A percentile compares a stretch with the other conserved stretches of the same genome.
phyloP scores from a whole-genome alignment of 2,113 vertebrate species.

The Pandion haliaetus region DNA sequence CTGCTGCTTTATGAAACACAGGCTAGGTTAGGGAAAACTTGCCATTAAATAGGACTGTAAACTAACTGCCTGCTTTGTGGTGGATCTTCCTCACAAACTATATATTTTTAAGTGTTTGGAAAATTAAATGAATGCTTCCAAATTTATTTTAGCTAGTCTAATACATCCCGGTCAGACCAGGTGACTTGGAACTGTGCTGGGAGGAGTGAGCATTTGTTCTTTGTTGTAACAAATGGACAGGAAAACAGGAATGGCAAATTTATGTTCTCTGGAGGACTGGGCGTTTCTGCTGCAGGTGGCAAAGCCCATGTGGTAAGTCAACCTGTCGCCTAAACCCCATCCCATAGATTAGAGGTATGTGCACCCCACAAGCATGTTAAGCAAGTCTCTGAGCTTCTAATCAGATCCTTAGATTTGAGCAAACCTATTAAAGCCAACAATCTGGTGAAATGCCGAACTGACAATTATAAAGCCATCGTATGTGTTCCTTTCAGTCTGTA shows the following conservation, averaged over 20 bases:
- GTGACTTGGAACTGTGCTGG: not conserved
- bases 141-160: not conserved
- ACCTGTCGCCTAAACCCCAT: not conserved
- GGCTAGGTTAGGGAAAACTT: not conserved
- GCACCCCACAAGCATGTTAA: not conserved
- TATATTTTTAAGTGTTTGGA: not conserved
- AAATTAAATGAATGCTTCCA: not conserved
- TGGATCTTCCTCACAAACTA: not conserved
- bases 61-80: not conserved
- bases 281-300: not conserved
- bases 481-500: not conserved
- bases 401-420: not conserved
- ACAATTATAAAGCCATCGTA: not conserved
- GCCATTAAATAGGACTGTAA: not conserved
- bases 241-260: not conserved
- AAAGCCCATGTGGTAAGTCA: not conserved
- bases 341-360: fast-evolving
- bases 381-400: not conserved
- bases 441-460: not conserved
- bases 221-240: not conserved
- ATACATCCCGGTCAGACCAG: not conserved
- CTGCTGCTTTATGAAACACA: not conserved
- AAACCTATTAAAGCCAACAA: not conserved
- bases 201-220: not conserved
- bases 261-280: not conserved